A percentile compares a stretch with the other conserved stretches of the same genome.
These are phyloP conservation scores for Muscidifurax raptorellus DNA, from an alignment of 1,140 invertebrate genomes.

Conservation along the genomic window DNA sequence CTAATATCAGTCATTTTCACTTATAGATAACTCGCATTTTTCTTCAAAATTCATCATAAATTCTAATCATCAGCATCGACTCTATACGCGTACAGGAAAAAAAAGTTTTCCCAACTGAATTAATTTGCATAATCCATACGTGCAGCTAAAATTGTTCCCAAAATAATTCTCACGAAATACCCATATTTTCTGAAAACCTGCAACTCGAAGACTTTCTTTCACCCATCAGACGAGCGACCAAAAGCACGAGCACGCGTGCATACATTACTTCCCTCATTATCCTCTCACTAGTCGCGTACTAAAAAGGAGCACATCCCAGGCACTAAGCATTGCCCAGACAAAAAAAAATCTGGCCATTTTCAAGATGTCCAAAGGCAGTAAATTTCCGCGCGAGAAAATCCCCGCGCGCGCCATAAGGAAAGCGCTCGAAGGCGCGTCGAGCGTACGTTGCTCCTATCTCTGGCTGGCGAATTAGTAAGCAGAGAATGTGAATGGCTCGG, in stretches of 20 bases:
- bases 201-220: not conserved
- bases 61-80: too few species aligned
- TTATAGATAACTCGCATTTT: too few species aligned
- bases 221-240: not conserved
- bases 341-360: not conserved
- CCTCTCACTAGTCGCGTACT: not conserved
- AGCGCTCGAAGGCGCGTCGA: constrained; percentile 12
- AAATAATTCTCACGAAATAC: too few species aligned
- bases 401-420: constrained; percentile 32
- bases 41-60: too few species aligned
- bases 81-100: too few species aligned
- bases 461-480: constrained; percentile 60
- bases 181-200: not conserved
- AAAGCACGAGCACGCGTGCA: not conserved
- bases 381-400: constrained; percentile 6
- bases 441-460: constrained; percentile 30
- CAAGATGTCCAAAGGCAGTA: constrained; percentile 15
- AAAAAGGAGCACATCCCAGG: not conserved
- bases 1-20: too few species aligned
- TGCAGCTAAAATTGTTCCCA: too few species aligned
- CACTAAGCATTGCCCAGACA: not conserved
- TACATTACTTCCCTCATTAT: not conserved
- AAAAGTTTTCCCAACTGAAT: too few species aligned
- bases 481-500: constrained; percentile 67
- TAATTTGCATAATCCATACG: too few species aligned